Conservation (phyloP, 2,113 vertebrate species). For the Arizona elegans region DNA sequence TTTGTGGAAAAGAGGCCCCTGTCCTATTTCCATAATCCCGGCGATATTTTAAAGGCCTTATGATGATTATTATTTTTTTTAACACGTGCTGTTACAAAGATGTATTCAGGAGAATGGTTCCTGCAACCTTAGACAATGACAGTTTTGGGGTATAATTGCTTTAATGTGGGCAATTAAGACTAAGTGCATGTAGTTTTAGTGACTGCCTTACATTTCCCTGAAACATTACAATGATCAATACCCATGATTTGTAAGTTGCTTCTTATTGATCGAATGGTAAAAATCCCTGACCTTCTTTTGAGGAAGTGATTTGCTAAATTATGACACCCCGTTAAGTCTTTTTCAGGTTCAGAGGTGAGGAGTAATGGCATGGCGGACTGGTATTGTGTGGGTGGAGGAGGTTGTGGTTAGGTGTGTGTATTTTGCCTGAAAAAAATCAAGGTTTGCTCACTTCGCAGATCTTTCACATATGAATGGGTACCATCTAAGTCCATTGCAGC, state of each 20-base stretch:
- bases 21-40: conserved; percentile 69
- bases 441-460: conserved; percentile 14
- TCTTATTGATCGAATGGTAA: conserved; percentile 81
- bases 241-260: conserved; percentile 88
- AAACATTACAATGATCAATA: conserved; percentile 88
- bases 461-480: conserved; percentile 29
- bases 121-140: conserved; percentile 74
- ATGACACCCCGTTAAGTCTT: conserved; percentile 68
- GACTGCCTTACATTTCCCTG: conserved; percentile 83
- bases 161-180: conserved; percentile 93
- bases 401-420: fast-evolving
- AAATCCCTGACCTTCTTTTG: conserved; percentile 81
- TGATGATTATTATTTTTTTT: conserved; percentile 44
- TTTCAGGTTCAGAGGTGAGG: conserved; percentile 67
- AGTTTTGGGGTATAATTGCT: conserved; percentile 89
- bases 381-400: background rate
- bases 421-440: conserved; percentile 43
- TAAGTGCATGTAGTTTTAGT: conserved; percentile 92
- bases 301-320: conserved; percentile 78
- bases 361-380: conserved; percentile 54
- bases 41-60: conserved; percentile 64
- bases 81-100: conserved; percentile 72
- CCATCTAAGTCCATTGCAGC: background rate
- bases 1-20: conserved; percentile 35
- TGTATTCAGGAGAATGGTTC: conserved; percentile 67